These are phyloP conservation scores for Hermaeophaga mercurialis DNA, from an alignment of 2,888 invertebrate genomes.

Conservation along the genomic window DNA sequence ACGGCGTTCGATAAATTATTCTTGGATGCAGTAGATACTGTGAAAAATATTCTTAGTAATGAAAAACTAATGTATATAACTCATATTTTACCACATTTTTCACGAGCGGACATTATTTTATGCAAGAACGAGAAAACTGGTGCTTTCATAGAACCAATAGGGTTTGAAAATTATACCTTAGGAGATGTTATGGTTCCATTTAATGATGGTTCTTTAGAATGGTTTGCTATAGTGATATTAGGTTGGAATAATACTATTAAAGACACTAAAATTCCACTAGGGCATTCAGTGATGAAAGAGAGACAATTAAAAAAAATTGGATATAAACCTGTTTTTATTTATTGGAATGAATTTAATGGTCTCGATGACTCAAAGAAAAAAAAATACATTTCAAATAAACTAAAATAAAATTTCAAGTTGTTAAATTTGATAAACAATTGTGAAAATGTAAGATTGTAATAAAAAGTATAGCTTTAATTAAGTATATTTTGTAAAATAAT, in stretches of 20 bases:
- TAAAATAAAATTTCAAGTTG: constrained; percentile 6
- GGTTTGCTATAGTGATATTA: constrained; percentile 64
- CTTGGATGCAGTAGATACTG: constrained; percentile 62
- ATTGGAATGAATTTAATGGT: constrained; percentile 43
- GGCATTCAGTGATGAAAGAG: constrained; percentile 66
- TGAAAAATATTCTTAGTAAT: constrained; percentile 60
- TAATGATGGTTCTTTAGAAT: constrained; percentile 50
- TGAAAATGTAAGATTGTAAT: too few species aligned
- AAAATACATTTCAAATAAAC: constrained; percentile 37
- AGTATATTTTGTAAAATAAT: too few species aligned
- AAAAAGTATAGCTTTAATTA: too few species aligned
- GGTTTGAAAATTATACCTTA: constrained; percentile 60
- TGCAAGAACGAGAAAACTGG: constrained; percentile 58
- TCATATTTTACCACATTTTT: constrained; percentile 73
- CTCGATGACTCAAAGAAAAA: constrained; percentile 35
- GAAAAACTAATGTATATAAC: constrained; percentile 59
- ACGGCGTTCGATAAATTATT: constrained; percentile 65
- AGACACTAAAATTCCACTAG: constrained; percentile 58
- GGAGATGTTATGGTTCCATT: constrained; percentile 57
- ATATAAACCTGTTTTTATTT: constrained; percentile 58
- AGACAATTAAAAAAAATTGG: constrained; percentile 68
- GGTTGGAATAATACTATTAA: constrained; percentile 67
- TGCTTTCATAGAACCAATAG: constrained; percentile 58
- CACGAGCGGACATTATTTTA: constrained; percentile 59
- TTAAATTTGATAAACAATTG: background rate